A percentile compares a stretch with the other conserved stretches of the same genome.
These are phyloP conservation scores for Brachypteracias leptosomus DNA, from an alignment of 2,113 vertebrate species.

Conservation along the genomic window DNA sequence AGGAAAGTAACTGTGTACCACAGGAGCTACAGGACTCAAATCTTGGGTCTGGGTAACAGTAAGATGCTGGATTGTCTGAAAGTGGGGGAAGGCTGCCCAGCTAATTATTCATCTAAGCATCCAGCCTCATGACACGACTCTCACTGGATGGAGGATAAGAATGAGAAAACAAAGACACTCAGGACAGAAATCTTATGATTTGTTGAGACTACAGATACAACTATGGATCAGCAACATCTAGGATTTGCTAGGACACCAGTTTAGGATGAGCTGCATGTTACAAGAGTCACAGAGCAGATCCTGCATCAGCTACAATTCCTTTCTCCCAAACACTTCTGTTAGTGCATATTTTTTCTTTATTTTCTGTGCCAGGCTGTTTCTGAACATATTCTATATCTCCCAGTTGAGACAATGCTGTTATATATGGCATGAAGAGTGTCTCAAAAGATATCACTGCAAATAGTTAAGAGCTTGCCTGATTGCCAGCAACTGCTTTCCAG, in stretches of 20 bases:
- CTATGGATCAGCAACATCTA: neutral
- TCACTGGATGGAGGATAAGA: neutral
- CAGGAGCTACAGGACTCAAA: neutral
- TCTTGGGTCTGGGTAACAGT: neutral
- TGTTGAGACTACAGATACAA: neutral
- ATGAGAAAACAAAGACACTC: neutral
- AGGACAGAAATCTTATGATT: neutral
- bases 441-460: neutral
- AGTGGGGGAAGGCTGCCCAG: neutral
- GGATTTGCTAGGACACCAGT: neutral
- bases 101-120: neutral
- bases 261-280: neutral
- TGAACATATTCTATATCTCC: neutral
- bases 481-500: neutral
- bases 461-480: neutral
- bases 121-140: neutral
- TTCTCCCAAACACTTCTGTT: neutral
- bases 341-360: neutral
- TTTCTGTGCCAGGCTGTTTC: neutral
- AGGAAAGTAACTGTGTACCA: neutral
- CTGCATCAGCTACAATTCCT: neutral
- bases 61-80: neutral
- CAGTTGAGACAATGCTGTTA: neutral
- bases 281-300: neutral
- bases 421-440: fast-evolving